phyloP scores from a whole-genome alignment of 2,888 invertebrate species.

The Hypomecis atomaria region DNA sequence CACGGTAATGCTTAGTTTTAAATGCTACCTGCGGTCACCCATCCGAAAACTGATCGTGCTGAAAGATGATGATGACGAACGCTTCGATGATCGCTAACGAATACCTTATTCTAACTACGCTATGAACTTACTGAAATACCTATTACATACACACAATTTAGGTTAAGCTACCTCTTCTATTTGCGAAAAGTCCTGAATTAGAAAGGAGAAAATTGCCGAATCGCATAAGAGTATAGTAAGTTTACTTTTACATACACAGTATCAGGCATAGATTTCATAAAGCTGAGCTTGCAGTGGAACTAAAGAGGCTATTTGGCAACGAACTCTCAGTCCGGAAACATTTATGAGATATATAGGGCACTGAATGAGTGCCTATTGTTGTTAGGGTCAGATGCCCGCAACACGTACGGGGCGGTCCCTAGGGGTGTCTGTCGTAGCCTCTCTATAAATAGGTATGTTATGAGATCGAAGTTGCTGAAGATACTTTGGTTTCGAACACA shows the following conservation, averaged over 20 bases:
- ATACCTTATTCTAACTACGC: too few species aligned
- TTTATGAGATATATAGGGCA: conserved; percentile 23
- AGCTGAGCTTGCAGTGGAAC: conserved; percentile 3
- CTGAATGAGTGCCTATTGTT: conserved; percentile 23
- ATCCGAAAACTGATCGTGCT: too few species aligned
- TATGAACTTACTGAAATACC: too few species aligned
- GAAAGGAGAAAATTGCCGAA: too few species aligned
- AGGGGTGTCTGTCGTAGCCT: conserved; percentile 9
- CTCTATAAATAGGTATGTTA: conserved; percentile 8
- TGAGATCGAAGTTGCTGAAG: not conserved
- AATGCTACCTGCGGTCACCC: too few species aligned
- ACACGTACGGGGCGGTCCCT: conserved; percentile 8
- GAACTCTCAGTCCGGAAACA: conserved; percentile 18
- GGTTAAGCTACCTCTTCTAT: too few species aligned
- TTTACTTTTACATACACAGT: not conserved
- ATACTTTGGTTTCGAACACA: not conserved
- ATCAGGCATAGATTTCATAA: not conserved
- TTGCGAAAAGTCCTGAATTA: too few species aligned
- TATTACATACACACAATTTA: too few species aligned
- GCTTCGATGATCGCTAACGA: too few species aligned
- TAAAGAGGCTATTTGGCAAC: conserved; percentile 26
- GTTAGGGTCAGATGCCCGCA: conserved; percentile 21
- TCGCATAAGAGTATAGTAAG: too few species aligned
- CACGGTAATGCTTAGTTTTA: too few species aligned
- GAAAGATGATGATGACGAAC: too few species aligned